A percentile compares a stretch with the other conserved stretches of the same genome.
Conservation (phyloP, 1,140 invertebrate species). For the Dreissena rostriformis region DNA sequence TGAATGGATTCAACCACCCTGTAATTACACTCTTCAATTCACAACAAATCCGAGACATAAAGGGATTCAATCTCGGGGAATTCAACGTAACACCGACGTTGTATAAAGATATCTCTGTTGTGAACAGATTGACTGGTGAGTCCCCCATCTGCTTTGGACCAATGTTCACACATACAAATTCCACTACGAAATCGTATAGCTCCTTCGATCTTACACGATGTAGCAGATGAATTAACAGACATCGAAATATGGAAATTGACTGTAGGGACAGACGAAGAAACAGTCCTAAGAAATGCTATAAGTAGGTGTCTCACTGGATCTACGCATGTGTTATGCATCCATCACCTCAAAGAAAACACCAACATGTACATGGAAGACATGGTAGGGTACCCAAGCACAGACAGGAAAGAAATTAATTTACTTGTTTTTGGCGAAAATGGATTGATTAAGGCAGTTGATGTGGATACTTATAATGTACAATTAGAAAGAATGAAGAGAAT, state of each 20-base stretch:
- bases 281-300: neutral
- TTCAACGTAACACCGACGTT: no score
- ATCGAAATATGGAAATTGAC: neutral
- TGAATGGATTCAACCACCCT: neutral
- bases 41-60: neutral
- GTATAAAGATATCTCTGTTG: no score
- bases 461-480: neutral
- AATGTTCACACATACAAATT: no score
- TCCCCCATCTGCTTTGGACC: conserved; percentile 25
- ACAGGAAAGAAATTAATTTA: neutral
- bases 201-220: neutral
- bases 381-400: conserved; percentile 18
- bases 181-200: no score
- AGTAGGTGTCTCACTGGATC: neutral
- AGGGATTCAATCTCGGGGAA: no score
- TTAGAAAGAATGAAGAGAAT: no score
- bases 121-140: conserved; percentile 5
- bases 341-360: conserved; percentile 13
- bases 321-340: conserved; percentile 25
- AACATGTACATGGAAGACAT: conserved; percentile 30
- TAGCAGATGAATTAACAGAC: neutral
- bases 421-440: conserved; percentile 15
- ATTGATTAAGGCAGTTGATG: neutral
- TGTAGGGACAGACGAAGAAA: conserved; percentile 21
- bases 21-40: neutral